phyloP scores from a whole-genome alignment of 2,888 invertebrate species.

The Diplazon laetatorius region DNA sequence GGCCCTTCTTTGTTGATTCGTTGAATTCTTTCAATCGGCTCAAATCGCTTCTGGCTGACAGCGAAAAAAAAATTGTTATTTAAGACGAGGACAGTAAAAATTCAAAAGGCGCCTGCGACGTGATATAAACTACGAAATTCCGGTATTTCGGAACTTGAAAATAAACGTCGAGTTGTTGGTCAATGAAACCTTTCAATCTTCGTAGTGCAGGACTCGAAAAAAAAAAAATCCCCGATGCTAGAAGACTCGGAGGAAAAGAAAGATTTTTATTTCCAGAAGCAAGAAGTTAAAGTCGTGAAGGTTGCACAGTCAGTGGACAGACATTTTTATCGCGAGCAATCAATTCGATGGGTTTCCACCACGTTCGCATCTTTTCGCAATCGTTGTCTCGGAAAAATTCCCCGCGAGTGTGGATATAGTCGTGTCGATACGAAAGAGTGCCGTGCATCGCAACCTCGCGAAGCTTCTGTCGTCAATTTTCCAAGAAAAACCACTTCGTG shows the following conservation, averaged over 20 bases:
- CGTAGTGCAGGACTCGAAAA: constrained; percentile 17
- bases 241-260: not conserved
- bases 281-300: constrained; percentile 9
- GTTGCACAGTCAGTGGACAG: not conserved
- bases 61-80: too few species aligned
- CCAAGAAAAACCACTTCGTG: constrained; percentile 16
- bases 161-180: constrained; percentile 15
- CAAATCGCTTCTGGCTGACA: too few species aligned
- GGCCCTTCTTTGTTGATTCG: too few species aligned
- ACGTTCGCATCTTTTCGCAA: not conserved
- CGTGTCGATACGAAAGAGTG: not conserved
- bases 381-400: constrained; percentile 8
- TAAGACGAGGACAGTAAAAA: not conserved
- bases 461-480: constrained; percentile 25
- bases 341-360: constrained; percentile 16
- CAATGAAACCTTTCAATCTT: constrained; percentile 38
- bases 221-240: constrained; percentile 7
- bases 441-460: constrained; percentile 1
- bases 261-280: not conserved
- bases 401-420: not conserved
- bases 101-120: constrained; percentile 1
- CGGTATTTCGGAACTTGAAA: constrained; percentile 7
- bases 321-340: constrained; percentile 33
- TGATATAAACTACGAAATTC: not conserved
- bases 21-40: not conserved